Base-by-base conservation (phyloP, 2,113 vertebrate genomes). In the Drymodes brunneopygia region DNA sequence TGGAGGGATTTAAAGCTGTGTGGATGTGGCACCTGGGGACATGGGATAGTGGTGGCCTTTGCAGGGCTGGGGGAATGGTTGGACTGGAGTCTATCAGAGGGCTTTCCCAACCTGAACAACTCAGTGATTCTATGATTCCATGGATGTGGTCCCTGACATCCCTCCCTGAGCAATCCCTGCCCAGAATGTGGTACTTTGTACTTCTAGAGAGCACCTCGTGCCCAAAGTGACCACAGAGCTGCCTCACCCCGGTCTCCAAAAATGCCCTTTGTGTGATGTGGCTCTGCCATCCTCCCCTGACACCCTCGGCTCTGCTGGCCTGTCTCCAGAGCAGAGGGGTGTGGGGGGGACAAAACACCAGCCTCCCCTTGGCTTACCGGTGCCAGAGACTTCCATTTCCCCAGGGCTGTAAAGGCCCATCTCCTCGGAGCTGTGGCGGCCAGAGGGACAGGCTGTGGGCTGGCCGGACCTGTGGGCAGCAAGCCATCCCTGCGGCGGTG, bases 381-480 rank as follows among this genome's bases (percentile, higher is more conserved):
- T 2, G 23, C 5, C 64, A 23, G 56, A 44, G 23, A 11, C 18
- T 17, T 25, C 36, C 7, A 6, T 36, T n/a, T 35, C 51, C 51
- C 28, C 40, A 7, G 71, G 11, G 6, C 27, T 15, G 7, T 2
- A 2, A 40, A 5, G 15, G n/a, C 4, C 7, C 5, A 1, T 15
- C 42, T 11, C 38, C 38, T 38, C 9, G 38, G 7, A 47, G 47
- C 90, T 0, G 1, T 29, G 87, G 8, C 44, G 38, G 66, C 14
- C 38, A 9, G 10, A 23, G 67, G 40, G 35, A 10, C 35, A 28
- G 24, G 33, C 53, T 25, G 35, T 0, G 36, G 36, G 56, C 66
- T 9, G 69, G 60, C 4, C 0, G 16, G 36, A 10, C 40, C 45
- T 9, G 45, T 0, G 29, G 36, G 66, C 66, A 31, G 16, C 0